These are phyloP conservation scores for Magallana ariakensis DNA, from an alignment of 1,140 invertebrate species.

Conservation along the genomic window DNA sequence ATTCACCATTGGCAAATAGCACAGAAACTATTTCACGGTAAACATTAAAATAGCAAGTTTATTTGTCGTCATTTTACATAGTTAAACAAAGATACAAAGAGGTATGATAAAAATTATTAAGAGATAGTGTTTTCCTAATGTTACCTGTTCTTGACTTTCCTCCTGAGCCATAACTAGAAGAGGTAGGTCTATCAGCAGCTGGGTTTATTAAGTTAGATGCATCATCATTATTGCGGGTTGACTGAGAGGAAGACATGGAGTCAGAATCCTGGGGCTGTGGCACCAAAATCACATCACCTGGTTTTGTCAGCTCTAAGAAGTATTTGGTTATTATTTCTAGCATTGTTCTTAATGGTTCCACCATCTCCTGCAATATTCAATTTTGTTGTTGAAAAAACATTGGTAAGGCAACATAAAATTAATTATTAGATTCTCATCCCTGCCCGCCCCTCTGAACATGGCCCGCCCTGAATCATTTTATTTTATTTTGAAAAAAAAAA, in stretches of 20 bases:
- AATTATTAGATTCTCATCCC: no score
- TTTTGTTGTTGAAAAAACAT: no score
- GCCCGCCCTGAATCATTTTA: no score
- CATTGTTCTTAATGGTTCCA: constrained; percentile 73
- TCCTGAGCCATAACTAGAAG: neutral
- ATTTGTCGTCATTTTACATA: no score
- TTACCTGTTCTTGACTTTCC: neutral
- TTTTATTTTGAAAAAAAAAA: no score
- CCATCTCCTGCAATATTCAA: constrained; percentile 65
- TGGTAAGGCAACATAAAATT: no score
- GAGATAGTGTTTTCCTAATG: neutral
- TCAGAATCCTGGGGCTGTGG: neutral
- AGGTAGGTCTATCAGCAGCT: constrained; percentile 43
- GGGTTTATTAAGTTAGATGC: neutral
- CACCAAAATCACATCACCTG: neutral
- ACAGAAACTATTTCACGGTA: no score
- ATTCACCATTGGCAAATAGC: no score
- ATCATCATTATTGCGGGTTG: neutral
- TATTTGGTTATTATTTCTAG: constrained; percentile 74
- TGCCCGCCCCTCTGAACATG: no score
- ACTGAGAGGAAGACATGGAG: neutral
- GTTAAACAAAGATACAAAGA: no score
- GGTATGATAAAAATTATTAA: no score
- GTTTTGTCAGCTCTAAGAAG: constrained; percentile 60
- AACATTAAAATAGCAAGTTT: no score